phyloP scores from a whole-genome alignment of 2,888 invertebrate genomes.

The Spicauda simplicius region DNA sequence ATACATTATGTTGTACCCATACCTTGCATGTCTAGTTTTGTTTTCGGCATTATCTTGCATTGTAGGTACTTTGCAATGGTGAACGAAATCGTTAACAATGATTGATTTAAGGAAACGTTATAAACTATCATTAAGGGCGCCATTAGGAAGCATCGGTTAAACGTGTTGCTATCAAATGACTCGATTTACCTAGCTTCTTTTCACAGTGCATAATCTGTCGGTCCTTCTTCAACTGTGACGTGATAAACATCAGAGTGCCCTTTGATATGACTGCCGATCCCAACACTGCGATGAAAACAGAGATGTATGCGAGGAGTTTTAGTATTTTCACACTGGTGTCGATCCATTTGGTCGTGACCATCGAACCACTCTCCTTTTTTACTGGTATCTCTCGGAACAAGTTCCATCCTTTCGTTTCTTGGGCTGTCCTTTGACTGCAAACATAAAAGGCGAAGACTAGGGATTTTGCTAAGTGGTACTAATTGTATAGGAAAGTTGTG shows the following conservation, averaged over 20 bases:
- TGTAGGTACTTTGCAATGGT: no score
- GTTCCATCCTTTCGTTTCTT: conserved; percentile 90
- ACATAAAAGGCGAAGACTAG: neutral
- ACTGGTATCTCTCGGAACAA: conserved; percentile 90
- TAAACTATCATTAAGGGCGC: no score
- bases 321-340: conserved; percentile 86
- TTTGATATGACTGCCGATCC: conserved; percentile 89
- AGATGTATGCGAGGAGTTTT: conserved; percentile 88
- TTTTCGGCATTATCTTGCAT: no score
- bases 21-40: no score
- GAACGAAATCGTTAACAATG: no score
- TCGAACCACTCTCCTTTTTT: conserved; percentile 88
- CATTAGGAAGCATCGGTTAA: no score
- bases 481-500: no score
- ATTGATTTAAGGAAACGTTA: no score
- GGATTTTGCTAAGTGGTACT: neutral
- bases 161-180: no score
- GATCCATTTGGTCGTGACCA: conserved; percentile 86
- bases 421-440: conserved; percentile 77
- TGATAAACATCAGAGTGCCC: conserved; percentile 89
- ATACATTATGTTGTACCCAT: no score
- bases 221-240: conserved; percentile 87
- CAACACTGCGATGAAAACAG: conserved; percentile 88
- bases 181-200: conserved; percentile 67
- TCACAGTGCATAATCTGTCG: conserved; percentile 86